Evolutionary conservation across 2,797 vertebrate genomes (phyloP).

Genomic region (Taeniopygia guttata): DNA sequence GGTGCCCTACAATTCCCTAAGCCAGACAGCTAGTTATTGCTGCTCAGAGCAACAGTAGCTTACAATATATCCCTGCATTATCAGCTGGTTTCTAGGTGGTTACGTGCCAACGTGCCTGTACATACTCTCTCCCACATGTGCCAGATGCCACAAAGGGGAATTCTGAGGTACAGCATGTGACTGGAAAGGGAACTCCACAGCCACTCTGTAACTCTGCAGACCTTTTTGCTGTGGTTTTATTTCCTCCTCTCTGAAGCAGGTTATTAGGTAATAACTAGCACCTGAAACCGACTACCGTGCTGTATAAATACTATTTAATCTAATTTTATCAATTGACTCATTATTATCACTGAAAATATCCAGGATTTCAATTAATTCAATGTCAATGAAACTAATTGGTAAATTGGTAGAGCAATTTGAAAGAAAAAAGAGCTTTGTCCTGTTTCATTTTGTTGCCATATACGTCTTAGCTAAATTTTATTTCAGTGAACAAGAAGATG

Average conservation of each 20-base stretch:
- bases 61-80: not conserved
- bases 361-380: not conserved
- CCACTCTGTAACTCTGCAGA: not conserved
- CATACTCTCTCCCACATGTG: not conserved
- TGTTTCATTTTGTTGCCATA: not conserved
- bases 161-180: not conserved
- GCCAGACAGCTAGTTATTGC: slow-evolving; percentile 61
- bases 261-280: not conserved
- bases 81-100: slow-evolving; percentile 26
- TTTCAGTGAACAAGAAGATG: not conserved
- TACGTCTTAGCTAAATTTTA: not conserved
- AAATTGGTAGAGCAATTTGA: not conserved
- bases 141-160: not conserved
- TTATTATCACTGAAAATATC: not conserved
- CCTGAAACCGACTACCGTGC: not conserved
- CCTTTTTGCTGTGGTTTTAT: not conserved
- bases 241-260: not conserved
- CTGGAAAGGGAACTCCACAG: not conserved
- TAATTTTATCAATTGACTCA: not conserved
- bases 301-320: not conserved
- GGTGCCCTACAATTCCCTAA: slow-evolving; percentile 67
- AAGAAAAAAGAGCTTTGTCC: not conserved
- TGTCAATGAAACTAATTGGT: not conserved
- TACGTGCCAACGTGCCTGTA: not conserved
- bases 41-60: slow-evolving; percentile 46